These are phyloP conservation scores for Chaetogeoica ovagalla DNA, from an alignment of 2,888 invertebrate species.

Conservation along the genomic window DNA sequence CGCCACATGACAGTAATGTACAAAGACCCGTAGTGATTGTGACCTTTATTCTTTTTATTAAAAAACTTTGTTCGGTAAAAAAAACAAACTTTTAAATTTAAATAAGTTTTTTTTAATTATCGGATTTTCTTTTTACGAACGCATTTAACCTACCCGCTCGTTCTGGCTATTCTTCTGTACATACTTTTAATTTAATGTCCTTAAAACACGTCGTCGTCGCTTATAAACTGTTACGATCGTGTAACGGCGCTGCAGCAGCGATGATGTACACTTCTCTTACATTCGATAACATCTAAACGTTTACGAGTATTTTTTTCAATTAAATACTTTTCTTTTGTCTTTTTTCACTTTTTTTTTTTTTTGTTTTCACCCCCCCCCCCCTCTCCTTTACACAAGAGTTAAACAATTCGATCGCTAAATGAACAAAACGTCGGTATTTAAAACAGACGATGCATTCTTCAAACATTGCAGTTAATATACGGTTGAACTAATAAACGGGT, in stretches of 20 bases:
- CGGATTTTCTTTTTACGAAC: conserved; percentile 37
- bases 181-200: conserved; percentile 41
- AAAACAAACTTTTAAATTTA: conserved; percentile 50
- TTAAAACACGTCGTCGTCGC: background rate
- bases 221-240: conserved; percentile 22
- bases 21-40: background rate
- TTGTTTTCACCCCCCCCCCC: too few relatives aligned
- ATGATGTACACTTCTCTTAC: conserved; percentile 33
- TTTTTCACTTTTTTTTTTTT: background rate
- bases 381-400: background rate
- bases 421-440: too few relatives aligned
- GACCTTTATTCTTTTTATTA: conserved; percentile 51
- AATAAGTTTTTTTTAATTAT: conserved; percentile 53
- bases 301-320: conserved; percentile 22
- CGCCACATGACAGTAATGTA: conserved; percentile 46
- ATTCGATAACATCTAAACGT: conserved; percentile 22
- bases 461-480: too few relatives aligned
- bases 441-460: too few relatives aligned
- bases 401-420: background rate
- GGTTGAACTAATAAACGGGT: too few relatives aligned
- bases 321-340: conserved; percentile 1
- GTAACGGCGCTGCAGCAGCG: background rate
- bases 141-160: background rate
- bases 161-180: background rate
- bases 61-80: conserved; percentile 50